A percentile compares a stretch with the other conserved stretches of the same genome.
Evolutionary conservation across 64 coral and sea anemone genomes (phyloP).

Genomic region (Montipora foliosa): DNA sequence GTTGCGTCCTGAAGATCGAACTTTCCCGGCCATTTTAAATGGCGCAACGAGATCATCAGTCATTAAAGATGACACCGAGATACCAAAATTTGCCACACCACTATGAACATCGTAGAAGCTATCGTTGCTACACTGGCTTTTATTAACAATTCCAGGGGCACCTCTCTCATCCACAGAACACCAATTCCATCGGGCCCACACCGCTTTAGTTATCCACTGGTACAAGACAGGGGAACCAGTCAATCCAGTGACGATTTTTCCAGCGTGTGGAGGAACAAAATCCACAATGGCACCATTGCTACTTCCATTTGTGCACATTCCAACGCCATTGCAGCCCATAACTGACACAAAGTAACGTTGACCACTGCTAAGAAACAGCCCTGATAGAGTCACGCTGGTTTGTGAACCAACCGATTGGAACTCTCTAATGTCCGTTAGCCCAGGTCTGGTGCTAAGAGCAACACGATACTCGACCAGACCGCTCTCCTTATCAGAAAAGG

Average conservation of each 20-base stretch:
- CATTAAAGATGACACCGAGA: conserved; percentile 81
- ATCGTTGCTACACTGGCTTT: conserved; percentile 56
- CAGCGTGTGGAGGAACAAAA: conserved; percentile 88
- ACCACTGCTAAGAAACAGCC: conserved; percentile 76
- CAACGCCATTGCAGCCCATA: conserved; percentile 91
- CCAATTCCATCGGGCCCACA: conserved; percentile 98
- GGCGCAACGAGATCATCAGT: conserved; percentile 60
- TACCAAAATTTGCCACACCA: conserved; percentile 80
- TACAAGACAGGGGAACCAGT: conserved; percentile 75
- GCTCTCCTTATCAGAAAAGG: conserved; percentile 88
- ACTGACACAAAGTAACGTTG: conserved; percentile 81
- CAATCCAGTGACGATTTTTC: conserved; percentile 79
- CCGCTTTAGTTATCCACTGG: conserved; percentile 88
- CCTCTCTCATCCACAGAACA: conserved; percentile 80
- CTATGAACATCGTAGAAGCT: conserved; percentile 89
- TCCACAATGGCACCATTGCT: conserved; percentile 94
- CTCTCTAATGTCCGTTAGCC: conserved; percentile 48
- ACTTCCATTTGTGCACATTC: conserved; percentile 92
- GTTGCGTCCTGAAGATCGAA: conserved; percentile 74
- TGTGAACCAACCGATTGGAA: conserved; percentile 64
- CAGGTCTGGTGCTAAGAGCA: conserved; percentile 73
- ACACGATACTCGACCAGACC: conserved; percentile 68
- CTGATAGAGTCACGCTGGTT: conserved; percentile 64
- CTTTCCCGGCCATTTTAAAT: conserved; percentile 66
- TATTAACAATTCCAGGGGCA: conserved; percentile 17